Conservation (phyloP, 2,797 vertebrate species). For the Odontamblyopus lacepedii region DNA sequence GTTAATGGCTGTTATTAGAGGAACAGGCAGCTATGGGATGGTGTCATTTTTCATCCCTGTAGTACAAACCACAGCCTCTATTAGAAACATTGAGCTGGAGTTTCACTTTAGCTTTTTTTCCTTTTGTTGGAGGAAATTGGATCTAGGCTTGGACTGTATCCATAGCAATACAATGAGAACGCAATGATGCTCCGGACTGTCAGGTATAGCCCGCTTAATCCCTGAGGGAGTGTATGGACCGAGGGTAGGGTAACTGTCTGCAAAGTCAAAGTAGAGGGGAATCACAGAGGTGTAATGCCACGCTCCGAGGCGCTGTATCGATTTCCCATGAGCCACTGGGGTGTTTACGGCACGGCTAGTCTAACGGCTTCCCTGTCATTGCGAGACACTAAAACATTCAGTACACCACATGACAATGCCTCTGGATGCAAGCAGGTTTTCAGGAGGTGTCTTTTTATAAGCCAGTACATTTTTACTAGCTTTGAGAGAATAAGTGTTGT, state of each 20-base stretch:
- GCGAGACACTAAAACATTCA: slow-evolving; percentile 51
- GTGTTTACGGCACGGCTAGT: slow-evolving; percentile 60
- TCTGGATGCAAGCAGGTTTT: slow-evolving; percentile 16
- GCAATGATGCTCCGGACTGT: slow-evolving; percentile 34
- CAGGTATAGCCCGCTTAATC: slow-evolving; percentile 43
- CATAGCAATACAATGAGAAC: slow-evolving; percentile 36
- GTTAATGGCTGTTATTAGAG: slow-evolving; percentile 45
- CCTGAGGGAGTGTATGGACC: not conserved
- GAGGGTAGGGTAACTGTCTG: slow-evolving; percentile 17
- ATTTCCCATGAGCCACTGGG: slow-evolving; percentile 57
- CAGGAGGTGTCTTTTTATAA: slow-evolving; percentile 9
- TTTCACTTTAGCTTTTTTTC: slow-evolving; percentile 38
- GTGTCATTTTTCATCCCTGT: slow-evolving; percentile 41
- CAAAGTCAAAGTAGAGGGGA: slow-evolving; percentile 39
- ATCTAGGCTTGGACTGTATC: slow-evolving; percentile 23
- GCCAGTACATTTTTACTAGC: slow-evolving; percentile 7
- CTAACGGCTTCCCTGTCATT: slow-evolving; percentile 53
- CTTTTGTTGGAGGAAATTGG: slow-evolving; percentile 42
- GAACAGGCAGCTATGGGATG: slow-evolving; percentile 33
- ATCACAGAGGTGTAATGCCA: slow-evolving; percentile 55
- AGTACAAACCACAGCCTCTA: slow-evolving; percentile 18
- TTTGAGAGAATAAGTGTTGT: slow-evolving; percentile 15
- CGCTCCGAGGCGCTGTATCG: slow-evolving; percentile 51
- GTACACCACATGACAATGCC: slow-evolving; percentile 25
- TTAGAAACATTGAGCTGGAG: slow-evolving; percentile 24